Base-by-base conservation (phyloP, 2,797 vertebrate species). In the Gouania willdenowi region DNA sequence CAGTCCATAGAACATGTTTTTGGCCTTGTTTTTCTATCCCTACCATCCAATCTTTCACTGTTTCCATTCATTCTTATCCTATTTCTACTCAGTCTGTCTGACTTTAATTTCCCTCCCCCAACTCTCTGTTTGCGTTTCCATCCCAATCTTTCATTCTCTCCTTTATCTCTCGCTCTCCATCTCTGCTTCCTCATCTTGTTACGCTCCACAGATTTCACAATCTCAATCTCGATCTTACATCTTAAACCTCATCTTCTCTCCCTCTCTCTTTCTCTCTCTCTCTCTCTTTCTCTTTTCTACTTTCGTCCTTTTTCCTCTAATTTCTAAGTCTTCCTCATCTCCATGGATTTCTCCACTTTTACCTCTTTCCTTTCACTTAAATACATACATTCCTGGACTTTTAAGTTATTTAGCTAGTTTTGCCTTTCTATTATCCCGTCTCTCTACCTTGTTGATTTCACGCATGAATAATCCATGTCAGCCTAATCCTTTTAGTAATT, bases 401-500 rank as follows among this genome's bases (percentile, higher is more conserved):
- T 54, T 39, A 48, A 44, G 41, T 42, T 34, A 63, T 55, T 39
- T 53, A 39, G 26, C 25, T 14, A 1, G 0, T 53, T 36, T 45
- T 27, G 7, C 4, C 39, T 5, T 38, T 20, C 20, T 44, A n/a
- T n/a, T n/a, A n/a, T n/a, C n/a, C 25, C n/a, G n/a, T 18, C 21
- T 25, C 35, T 18, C 30, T 45, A 33, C 44, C 51, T 63, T 61
- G 49, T 39, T 40, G 49, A 71, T 66, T 69, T 47, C 71, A 66
- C 69, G 71, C 56, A 46, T 70, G 68, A 71, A 77, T 79, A 83
- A 81, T 79, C 77, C 71, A 67, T 62, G 55, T 43, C 46, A 10
- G 51, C 62, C 36, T 79, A 77, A 82, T 82, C 79, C 80, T 33
- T 79, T 83, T 75, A 75, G 73, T 64, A 27, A 67, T 70, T 81